Base-by-base conservation (phyloP, 2,797 vertebrate genomes). In the Pelobates cultripes region DNA sequence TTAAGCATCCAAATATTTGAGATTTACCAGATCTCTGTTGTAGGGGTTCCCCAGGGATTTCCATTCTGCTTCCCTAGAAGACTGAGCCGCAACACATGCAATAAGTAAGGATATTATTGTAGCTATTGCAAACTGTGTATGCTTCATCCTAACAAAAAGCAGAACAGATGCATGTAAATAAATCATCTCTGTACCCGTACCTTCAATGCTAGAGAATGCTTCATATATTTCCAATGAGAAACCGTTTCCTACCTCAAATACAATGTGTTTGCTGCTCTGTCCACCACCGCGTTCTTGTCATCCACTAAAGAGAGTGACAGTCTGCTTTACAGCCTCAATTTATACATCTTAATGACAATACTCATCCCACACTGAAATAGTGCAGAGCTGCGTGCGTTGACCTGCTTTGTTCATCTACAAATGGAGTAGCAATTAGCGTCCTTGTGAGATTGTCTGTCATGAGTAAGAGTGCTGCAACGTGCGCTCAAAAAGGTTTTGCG, bases 41-140 rank as follows among this genome's bases (percentile, higher is more conserved):
- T 90, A 88, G 80, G 88, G 78, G 80, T 92, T 90, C 82, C 81
- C 84, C 43, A 84, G 68, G 79, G 81, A 86, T 86, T 91, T 88
- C 85, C 85, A 61, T 86, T 89, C 88, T 80, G 87, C 78, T 72
- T 83, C 86, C 12, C 87, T 86, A 40, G 74, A 76, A 60, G 78
- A 84, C 61, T 81, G 80, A 17, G 85, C 73, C 84, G 83, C 44
- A 76, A 83, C 75, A 51, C 61, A 79, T 55, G 79, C 53, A 42
- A 83, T 40, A 78, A 86, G 63, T 77, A 87, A 63, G 61, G 75
- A 82, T 44, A 74, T 12, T 61, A 82, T 83, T 44, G 86, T 67
- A 15, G 28, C 55, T 78, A 67, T 57, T 75, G 41, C 41, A 44
- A 68, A 78, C 75, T 78, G 84, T 44, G 8, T 73, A 40, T 51